Percentiles rank a stretch among this genome's conserved stretches.
Conservation (phyloP, 2,888 invertebrate genomes). For the Philaethria dido region DNA sequence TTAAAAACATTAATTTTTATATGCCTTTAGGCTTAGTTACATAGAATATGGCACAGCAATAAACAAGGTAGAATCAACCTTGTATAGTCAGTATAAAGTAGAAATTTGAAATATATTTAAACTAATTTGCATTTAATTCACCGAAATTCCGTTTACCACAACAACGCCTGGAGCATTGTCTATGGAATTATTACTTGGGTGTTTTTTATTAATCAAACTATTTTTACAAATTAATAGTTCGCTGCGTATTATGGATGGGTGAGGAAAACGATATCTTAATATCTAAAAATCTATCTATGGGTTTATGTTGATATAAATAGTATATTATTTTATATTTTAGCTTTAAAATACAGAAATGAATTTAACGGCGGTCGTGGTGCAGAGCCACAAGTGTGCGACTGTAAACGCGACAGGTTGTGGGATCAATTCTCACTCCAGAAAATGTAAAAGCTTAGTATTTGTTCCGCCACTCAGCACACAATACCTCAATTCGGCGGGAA, state of each 20-base stretch:
- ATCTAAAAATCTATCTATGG: neutral
- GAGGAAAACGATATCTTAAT: slow-evolving; percentile 15
- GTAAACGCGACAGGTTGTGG: too few relatives aligned
- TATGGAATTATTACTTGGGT: slow-evolving; percentile 63
- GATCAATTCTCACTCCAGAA: too few relatives aligned
- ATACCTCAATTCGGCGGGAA: too few relatives aligned
- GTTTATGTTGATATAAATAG: too few relatives aligned
- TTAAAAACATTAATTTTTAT: slow-evolving; percentile 76
- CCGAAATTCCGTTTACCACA: slow-evolving; percentile 72
- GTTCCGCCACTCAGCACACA: too few relatives aligned
- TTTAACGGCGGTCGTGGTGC: too few relatives aligned
- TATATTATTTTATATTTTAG: too few relatives aligned
- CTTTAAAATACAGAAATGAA: too few relatives aligned
- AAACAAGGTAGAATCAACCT: slow-evolving; percentile 41
- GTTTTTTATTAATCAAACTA: slow-evolving; percentile 54
- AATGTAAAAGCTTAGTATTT: too few relatives aligned
- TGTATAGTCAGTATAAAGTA: slow-evolving; percentile 40
- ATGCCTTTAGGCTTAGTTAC: slow-evolving; percentile 73
- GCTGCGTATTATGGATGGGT: slow-evolving; percentile 6
- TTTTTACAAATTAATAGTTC: slow-evolving; percentile 40
- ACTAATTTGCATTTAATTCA: slow-evolving; percentile 76
- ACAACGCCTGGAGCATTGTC: slow-evolving; percentile 68
- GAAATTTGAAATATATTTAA: slow-evolving; percentile 40
- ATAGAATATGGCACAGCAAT: slow-evolving; percentile 62
- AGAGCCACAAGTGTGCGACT: too few relatives aligned